These are phyloP conservation scores for Pristiophorus japonicus DNA, from an alignment of 2,113 vertebrate genomes.

Conservation along the genomic window DNA sequence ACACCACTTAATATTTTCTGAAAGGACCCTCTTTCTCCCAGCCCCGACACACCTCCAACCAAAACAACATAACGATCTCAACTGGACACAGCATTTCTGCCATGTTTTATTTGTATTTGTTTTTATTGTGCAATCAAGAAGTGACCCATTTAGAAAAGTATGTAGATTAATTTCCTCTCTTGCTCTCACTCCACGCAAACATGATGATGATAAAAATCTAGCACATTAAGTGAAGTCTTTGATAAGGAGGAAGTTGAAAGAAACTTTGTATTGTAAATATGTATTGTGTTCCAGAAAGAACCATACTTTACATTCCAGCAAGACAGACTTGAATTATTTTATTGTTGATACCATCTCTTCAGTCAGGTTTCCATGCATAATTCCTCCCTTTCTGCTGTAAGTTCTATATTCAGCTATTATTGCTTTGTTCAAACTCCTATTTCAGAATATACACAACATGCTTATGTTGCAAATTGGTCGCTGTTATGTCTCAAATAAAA, in stretches of 20 bases:
- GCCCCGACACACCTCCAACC: not conserved
- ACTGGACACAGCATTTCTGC: not conserved
- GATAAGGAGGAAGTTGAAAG: not conserved
- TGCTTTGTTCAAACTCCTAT: not conserved
- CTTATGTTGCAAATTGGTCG: not conserved
- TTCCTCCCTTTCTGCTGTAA: not conserved
- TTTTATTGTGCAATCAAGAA: not conserved
- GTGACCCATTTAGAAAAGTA: not conserved
- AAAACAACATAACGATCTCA: not conserved
- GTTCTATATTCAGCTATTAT: not conserved
- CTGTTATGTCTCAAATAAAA: no score
- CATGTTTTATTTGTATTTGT: not conserved
- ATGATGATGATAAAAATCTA: not conserved
- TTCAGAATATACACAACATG: not conserved
- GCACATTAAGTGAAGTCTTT: not conserved
- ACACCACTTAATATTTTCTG: no score
- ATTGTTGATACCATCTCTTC: slow-evolving; percentile 9
- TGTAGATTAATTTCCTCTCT: not conserved
- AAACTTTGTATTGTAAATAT: not conserved
- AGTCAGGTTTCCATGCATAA: not conserved
- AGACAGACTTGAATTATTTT: not conserved
- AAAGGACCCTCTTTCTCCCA: no score
- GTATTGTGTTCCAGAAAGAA: not conserved
- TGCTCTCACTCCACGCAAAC: not conserved
- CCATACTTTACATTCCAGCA: not conserved